phyloP scores from a whole-genome alignment of 2,888 invertebrate species.

The Drosophila anomalipes region DNA sequence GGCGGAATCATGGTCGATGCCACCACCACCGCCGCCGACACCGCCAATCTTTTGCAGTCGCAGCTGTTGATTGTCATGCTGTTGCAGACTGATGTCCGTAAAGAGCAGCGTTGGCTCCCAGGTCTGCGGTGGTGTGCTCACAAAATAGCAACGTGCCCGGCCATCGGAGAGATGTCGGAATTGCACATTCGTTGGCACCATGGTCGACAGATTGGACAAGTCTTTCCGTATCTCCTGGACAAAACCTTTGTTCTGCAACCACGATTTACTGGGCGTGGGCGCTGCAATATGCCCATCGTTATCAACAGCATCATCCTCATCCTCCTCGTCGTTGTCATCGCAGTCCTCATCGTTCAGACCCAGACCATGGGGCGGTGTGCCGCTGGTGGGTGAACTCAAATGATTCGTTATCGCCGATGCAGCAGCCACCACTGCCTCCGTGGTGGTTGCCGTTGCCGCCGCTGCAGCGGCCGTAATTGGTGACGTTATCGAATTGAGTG shows the following conservation, averaged over 20 bases:
- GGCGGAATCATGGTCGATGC: conserved; percentile 13
- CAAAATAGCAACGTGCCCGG: conserved; percentile 94
- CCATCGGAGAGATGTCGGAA: conserved; percentile 92
- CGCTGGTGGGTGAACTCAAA: conserved; percentile 82
- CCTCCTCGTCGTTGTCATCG: conserved; percentile 76
- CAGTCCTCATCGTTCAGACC: conserved; percentile 72
- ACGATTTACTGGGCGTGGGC: conserved; percentile 86
- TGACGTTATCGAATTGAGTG: conserved; percentile 82
- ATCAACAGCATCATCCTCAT: conserved; percentile 76
- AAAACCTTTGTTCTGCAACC: conserved; percentile 92
- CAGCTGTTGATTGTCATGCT: conserved; percentile 72
- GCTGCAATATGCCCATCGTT: conserved; percentile 77
- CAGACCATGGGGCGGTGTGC: conserved; percentile 79
- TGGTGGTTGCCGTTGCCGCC: conserved; percentile 82
- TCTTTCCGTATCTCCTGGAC: conserved; percentile 93
- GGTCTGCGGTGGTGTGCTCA: conserved; percentile 94
- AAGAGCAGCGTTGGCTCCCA: conserved; percentile 96
- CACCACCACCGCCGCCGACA: conserved; percentile 10
- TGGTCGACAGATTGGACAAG: conserved; percentile 91
- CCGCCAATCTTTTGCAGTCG: conserved; percentile 51
- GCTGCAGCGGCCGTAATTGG: conserved; percentile 83
- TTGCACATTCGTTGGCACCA: conserved; percentile 93
- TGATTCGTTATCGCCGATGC: conserved; percentile 83
- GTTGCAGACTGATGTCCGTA: conserved; percentile 90
- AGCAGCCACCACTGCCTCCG: conserved; percentile 81